A percentile compares a stretch with the other conserved stretches of the same genome.
phyloP scores from a whole-genome alignment of 2,888 invertebrate species.

The Molorchus minor region DNA sequence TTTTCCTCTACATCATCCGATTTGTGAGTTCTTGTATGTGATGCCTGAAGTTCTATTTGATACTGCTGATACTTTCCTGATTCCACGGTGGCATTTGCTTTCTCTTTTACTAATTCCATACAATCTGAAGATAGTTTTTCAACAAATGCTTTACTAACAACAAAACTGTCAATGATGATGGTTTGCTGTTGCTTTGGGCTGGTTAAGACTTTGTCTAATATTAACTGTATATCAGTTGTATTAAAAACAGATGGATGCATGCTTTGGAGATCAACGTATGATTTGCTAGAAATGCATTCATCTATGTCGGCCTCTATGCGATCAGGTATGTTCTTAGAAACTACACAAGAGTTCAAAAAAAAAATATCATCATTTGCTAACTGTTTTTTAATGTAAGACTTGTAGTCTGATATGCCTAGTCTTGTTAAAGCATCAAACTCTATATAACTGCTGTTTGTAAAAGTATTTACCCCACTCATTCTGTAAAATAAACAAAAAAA shows the following conservation, averaged over 20 bases:
- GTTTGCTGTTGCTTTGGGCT: conserved; percentile 68
- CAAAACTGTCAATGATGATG: conserved; percentile 69
- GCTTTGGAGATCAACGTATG: conserved; percentile 83
- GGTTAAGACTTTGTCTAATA: conserved; percentile 73
- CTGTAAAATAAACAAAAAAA: no score
- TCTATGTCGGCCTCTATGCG: conserved; percentile 83
- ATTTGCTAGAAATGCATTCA: conserved; percentile 82
- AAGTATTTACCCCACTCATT: conserved; percentile 90
- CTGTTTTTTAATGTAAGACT: conserved; percentile 81
- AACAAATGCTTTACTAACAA: conserved; percentile 74
- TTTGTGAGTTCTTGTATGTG: conserved; percentile 31
- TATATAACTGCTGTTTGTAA: conserved; percentile 92
- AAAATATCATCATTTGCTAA: conserved; percentile 60
- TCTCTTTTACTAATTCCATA: conserved; percentile 70
- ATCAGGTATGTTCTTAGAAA: conserved; percentile 71
- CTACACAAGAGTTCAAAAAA: conserved; percentile 77
- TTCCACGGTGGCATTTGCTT: conserved; percentile 74
- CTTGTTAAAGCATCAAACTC: conserved; percentile 91
- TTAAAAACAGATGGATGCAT: conserved; percentile 85
- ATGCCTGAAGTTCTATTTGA: conserved; percentile 72
- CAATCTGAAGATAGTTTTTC: conserved; percentile 75
- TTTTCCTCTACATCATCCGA: conserved; percentile 60
- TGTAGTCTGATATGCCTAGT: conserved; percentile 88
- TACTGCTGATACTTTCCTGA: conserved; percentile 81
- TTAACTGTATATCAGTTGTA: conserved; percentile 77